Evolutionary conservation across 2,113 vertebrate species (phyloP).

Genomic region (Callithrix jacchus): DNA sequence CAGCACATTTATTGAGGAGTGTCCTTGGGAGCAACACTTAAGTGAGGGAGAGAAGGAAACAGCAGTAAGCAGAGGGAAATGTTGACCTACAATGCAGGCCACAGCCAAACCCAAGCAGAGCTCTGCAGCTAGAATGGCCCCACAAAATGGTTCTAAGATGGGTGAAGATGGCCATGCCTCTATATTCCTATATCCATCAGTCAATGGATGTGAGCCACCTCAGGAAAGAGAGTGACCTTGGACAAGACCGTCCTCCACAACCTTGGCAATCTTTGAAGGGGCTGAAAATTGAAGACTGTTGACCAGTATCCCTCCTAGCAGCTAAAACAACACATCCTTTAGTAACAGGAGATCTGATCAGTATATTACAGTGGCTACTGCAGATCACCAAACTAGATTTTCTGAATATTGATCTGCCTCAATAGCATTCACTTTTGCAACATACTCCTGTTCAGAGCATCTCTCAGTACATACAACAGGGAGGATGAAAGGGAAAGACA

Average conservation of each 20-base stretch:
- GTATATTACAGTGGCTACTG: not conserved
- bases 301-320: not conserved
- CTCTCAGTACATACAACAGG: not conserved
- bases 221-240: not conserved
- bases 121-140: not conserved
- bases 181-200: not conserved
- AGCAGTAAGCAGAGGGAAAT: not conserved
- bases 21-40: not conserved
- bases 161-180: not conserved
- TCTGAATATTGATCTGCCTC: not conserved
- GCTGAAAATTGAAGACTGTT: not conserved
- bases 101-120: not conserved
- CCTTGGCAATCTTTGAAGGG: not conserved
- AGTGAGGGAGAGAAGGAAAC: not conserved
- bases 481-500: not conserved
- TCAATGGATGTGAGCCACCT: not conserved
- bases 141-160: not conserved
- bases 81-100: not conserved
- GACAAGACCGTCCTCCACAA: not conserved
- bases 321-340: not conserved
- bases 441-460: not conserved
- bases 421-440: not conserved
- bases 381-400: not conserved
- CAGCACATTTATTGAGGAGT: not conserved
- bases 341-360: not conserved